Base-by-base conservation (phyloP, 1,140 invertebrate species). In the Bombus turneri region DNA sequence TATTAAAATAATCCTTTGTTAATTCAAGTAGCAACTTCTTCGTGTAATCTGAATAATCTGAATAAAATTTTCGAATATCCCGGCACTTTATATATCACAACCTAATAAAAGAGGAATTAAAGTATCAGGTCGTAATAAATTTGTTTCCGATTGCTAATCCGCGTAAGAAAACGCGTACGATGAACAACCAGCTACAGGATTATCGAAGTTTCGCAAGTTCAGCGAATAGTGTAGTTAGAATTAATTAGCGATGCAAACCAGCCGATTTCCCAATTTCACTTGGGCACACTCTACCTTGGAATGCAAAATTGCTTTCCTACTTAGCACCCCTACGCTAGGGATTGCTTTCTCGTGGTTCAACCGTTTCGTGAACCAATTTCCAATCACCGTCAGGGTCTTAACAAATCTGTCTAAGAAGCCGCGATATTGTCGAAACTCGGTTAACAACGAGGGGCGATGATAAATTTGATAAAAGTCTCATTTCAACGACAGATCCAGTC, bases 211-310 rank as follows among this genome's bases (percentile, higher is more conserved):
- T 22, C n/a, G n/a, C 18, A 12, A 79, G 18, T 34, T 68, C 39
- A 18, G 18, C 5, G 22, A 8, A 37, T 57, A 57, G 22, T n/a
- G n/a, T 59, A 62, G 47, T 53, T 22, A 53, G 25, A 77, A 37
- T 41, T 57, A 43, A 34, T 85, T 39, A 74, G 28, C 69, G 41
- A 64, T 80, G 78, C 43, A 81, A 81, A 85, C 74, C 66, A 47
- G 64, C n/a, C 37, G 31, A 78, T 78, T 69, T 62, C 43, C 53
- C 57, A 71, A 62, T 76, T 76, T 83, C 62, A 31, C 15, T 37
- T 6, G 25, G 64, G 25, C 64, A n/a, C 18, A 15, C n/a, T 57
- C 34, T 47, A 37, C 41, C 74, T 31, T 15, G 57, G 22, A 75
- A 34, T 53, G 59, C 28, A 41, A 77, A 41, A 80, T 80, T 73